Percentiles rank a stretch among this genome's conserved stretches.
Conservation (phyloP, 2,113 vertebrate genomes). For the Ascaphus truei region DNA sequence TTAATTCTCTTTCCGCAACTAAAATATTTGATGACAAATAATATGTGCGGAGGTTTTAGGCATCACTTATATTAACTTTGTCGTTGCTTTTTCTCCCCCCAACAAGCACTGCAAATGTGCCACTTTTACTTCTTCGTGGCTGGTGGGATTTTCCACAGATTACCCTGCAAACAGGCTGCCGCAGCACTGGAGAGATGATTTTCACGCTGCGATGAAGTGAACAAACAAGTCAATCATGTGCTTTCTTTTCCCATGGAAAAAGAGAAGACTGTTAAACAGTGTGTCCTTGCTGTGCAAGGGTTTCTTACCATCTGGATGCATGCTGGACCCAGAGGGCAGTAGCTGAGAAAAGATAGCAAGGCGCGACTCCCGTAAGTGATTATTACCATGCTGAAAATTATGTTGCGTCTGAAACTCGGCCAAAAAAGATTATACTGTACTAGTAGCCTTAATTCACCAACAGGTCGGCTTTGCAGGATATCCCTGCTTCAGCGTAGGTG, state of each 20-base stretch:
- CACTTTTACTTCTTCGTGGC: constrained; percentile 7
- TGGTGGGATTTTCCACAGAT: constrained; percentile 10
- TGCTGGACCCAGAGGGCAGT: neutral
- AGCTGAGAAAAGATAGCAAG: constrained; percentile 11
- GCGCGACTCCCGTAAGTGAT: too few relatives aligned
- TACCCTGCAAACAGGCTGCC: constrained; percentile 16
- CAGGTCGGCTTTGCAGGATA: too few relatives aligned
- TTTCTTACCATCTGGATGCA: constrained; percentile 16
- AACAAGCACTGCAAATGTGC: constrained; percentile 10
- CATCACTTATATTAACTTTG: too few relatives aligned
- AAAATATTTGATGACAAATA: too few relatives aligned
- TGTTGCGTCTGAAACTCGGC: neutral
- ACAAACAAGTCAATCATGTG: constrained; percentile 8
- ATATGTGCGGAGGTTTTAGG: too few relatives aligned
- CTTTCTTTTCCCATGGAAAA: neutral
- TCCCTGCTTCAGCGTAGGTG: too few relatives aligned
- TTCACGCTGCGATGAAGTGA: constrained; percentile 17
- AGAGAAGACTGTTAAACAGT: constrained; percentile 3
- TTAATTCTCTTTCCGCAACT: too few relatives aligned
- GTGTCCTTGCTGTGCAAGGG: constrained; percentile 23
- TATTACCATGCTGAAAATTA: neutral
- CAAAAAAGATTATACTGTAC: neutral
- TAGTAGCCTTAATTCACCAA: too few relatives aligned
- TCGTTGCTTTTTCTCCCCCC: neutral
- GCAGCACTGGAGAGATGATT: neutral